These are phyloP conservation scores for Siniperca chuatsi DNA, from an alignment of 2,113 vertebrate genomes.

Conservation along the genomic window DNA sequence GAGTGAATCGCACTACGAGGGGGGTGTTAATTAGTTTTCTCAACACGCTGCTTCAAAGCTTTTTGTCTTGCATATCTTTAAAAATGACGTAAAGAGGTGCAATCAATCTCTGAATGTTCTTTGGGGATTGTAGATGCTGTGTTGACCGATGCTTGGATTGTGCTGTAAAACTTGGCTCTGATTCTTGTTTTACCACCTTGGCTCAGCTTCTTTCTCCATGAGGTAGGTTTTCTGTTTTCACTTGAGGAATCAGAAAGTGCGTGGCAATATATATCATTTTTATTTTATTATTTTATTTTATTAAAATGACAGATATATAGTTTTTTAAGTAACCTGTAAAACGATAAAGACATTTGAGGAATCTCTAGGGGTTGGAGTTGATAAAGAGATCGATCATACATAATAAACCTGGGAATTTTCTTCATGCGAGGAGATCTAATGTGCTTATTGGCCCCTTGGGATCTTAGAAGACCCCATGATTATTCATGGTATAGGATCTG, in stretches of 20 bases:
- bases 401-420: slow-evolving; percentile 12
- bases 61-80: slow-evolving; percentile 10
- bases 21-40: slow-evolving; percentile 17
- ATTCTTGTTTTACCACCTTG: slow-evolving; percentile 10
- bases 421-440: slow-evolving; percentile 8
- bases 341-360: slow-evolving; percentile 35
- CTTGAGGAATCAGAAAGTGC: background rate
- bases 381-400: background rate
- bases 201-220: slow-evolving; percentile 22
- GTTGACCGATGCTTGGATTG: slow-evolving; percentile 44
- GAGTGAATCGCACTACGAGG: slow-evolving; percentile 4
- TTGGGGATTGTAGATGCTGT: slow-evolving; percentile 14
- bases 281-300: too few relatives aligned
- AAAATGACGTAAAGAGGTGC: slow-evolving; percentile 45
- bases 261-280: background rate
- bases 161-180: slow-evolving; percentile 48
- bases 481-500: background rate
- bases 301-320: background rate
- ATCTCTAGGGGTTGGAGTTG: background rate
- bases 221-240: slow-evolving; percentile 63
- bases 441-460: slow-evolving; percentile 18
- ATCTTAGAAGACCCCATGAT: slow-evolving; percentile 1
- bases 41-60: slow-evolving; percentile 35
- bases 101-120: background rate
- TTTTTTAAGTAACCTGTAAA: background rate